These are phyloP conservation scores for Syritta pipiens DNA, from an alignment of 2,888 invertebrate genomes.

Conservation along the genomic window DNA sequence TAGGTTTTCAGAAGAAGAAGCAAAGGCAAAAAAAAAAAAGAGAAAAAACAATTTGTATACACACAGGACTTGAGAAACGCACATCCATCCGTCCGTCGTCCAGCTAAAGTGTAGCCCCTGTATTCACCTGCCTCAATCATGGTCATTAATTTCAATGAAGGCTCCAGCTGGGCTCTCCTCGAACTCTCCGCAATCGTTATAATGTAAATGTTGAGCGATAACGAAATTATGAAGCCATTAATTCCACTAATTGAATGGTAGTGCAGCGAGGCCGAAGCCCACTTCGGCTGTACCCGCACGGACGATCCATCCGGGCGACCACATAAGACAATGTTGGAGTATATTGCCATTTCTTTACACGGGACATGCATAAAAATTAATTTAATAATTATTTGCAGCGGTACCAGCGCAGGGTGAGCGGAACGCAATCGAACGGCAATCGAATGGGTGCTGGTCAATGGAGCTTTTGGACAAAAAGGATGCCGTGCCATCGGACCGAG, in stretches of 20 bases:
- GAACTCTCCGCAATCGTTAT: constrained; percentile 46
- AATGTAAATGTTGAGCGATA: constrained; percentile 63
- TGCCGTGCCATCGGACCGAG: neutral
- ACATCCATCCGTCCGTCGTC: constrained; percentile 2
- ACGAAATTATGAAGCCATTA: constrained; percentile 66
- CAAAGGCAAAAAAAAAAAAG: neutral
- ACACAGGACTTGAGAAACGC: constrained; percentile 19
- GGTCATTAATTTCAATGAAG: constrained; percentile 63
- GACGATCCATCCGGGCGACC: constrained; percentile 16
- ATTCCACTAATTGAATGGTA: constrained; percentile 64
- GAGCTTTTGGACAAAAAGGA: constrained; percentile 16
- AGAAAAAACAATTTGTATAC: constrained; percentile 33
- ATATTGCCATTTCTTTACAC: constrained; percentile 20
- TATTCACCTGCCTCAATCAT: constrained; percentile 63
- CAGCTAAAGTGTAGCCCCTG: constrained; percentile 26
- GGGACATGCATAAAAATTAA: constrained; percentile 48
- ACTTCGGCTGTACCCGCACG: constrained; percentile 14
- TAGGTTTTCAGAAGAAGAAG: neutral
- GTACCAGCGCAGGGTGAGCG: neutral
- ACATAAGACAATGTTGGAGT: constrained; percentile 37
- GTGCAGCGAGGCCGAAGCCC: constrained; percentile 31
- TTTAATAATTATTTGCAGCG: constrained; percentile 46
- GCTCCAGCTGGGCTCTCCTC: constrained; percentile 46
- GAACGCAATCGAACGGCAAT: constrained; percentile 22
- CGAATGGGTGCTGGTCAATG: constrained; percentile 17